Evolutionary conservation across 2,888 invertebrate species (phyloP).

Genomic region (Drosophila paranaensis): DNA sequence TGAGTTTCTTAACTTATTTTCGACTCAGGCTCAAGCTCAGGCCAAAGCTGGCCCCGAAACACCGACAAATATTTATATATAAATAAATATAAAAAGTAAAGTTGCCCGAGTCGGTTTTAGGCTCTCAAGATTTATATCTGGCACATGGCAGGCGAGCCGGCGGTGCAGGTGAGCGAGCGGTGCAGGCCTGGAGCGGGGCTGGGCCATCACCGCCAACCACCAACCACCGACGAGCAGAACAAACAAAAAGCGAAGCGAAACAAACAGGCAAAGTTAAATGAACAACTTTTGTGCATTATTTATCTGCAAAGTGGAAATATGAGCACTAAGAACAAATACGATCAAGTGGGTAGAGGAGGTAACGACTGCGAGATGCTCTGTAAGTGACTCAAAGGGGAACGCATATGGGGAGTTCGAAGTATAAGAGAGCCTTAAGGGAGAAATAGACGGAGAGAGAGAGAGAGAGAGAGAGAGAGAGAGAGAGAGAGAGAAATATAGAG

Average conservation of each 20-base stretch:
- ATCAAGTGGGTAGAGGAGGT: background rate
- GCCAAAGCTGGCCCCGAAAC: slow-evolving; percentile 20
- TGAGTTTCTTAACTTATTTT: slow-evolving; percentile 77
- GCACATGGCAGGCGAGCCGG: slow-evolving; percentile 65
- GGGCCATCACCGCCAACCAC: slow-evolving; percentile 34
- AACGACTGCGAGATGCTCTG: slow-evolving; percentile 22
- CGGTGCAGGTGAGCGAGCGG: background rate
- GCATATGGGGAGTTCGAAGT: too few species aligned
- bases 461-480: background rate
- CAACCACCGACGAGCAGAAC: slow-evolving; percentile 45
- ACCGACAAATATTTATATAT: background rate
- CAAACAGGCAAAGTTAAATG: slow-evolving; percentile 79
- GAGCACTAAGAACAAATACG: slow-evolving; percentile 41
- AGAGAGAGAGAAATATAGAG: background rate
- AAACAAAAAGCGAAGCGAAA: slow-evolving; percentile 64
- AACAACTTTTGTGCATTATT: slow-evolving; percentile 79
- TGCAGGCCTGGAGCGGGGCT: slow-evolving; percentile 12
- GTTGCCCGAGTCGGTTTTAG: slow-evolving; percentile 38
- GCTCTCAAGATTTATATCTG: slow-evolving; percentile 73
- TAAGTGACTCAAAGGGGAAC: background rate
- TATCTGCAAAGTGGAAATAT: slow-evolving; percentile 68
- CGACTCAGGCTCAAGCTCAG: slow-evolving; percentile 26
- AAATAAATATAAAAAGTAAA: slow-evolving; percentile 24
- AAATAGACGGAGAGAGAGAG: background rate
- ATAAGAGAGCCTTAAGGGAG: too few species aligned